These are phyloP conservation scores for Hapalemur alaotrensis DNA, from an alignment of 2,797 vertebrate genomes.

Conservation along the genomic window DNA sequence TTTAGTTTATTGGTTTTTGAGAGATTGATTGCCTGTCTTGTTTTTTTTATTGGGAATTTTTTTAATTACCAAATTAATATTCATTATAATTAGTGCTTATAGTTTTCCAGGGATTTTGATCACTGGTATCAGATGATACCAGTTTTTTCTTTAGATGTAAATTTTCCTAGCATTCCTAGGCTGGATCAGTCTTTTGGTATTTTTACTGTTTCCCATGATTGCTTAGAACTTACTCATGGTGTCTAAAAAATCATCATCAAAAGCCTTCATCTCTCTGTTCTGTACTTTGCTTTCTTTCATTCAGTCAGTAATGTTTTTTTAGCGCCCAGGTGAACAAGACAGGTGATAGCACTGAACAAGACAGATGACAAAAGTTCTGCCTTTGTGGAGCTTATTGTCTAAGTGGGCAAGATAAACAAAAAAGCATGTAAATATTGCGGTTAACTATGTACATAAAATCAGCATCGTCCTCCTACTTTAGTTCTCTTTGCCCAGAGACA, in stretches of 20 bases:
- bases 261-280: not conserved
- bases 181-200: not conserved
- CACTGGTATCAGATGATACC: not conserved
- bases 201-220: not conserved
- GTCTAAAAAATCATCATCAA: not conserved
- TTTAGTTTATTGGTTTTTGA: not conserved
- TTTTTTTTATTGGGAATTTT: not conserved
- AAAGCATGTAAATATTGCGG: not conserved
- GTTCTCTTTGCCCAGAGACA: conserved; percentile 16
- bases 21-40: not conserved
- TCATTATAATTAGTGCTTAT: not conserved
- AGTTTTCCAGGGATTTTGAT: conserved; percentile 43
- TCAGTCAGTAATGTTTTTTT: not conserved
- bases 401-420: not conserved
- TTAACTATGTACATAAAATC: not conserved
- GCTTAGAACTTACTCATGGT: not conserved
- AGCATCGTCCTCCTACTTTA: not conserved
- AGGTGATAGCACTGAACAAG: not conserved
- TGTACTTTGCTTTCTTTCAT: conserved; percentile 20
- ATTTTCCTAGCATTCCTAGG: not conserved
- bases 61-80: not conserved
- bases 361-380: not conserved
- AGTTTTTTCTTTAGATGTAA: not conserved
- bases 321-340: not conserved
- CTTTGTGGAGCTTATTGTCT: not conserved